phyloP scores from a whole-genome alignment of 2,797 vertebrate genomes.

The Sphenopsis melanotis region DNA sequence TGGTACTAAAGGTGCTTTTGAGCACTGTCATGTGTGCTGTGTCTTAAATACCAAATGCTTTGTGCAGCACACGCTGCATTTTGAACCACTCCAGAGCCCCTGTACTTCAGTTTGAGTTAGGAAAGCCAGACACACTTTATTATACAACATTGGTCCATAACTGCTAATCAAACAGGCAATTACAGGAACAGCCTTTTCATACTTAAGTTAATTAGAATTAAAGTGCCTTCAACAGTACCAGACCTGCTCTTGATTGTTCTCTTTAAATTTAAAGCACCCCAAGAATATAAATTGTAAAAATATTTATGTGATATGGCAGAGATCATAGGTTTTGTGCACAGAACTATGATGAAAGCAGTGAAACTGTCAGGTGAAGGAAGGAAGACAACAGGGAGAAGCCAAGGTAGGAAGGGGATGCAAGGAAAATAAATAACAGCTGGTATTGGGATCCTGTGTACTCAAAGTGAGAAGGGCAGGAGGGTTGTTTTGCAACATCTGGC shows the following conservation, averaged over 20 bases:
- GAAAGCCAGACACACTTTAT: not conserved
- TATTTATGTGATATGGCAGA: not conserved
- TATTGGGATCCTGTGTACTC: not conserved
- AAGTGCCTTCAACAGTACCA: conserved; percentile 11
- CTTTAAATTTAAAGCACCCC: conserved; percentile 34
- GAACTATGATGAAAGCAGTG: not conserved
- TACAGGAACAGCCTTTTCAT: not conserved
- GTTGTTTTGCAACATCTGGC: too few species aligned
- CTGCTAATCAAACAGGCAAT: not conserved
- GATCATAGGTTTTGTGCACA: not conserved
- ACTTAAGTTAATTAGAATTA: conserved; percentile 48
- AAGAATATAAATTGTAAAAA: conserved; percentile 3
- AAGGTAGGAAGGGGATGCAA: not conserved
- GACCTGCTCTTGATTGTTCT: conserved; percentile 47
- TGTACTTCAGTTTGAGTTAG: not conserved
- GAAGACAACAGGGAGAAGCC: not conserved
- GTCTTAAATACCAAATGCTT: conserved; percentile 1
- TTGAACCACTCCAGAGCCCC: not conserved
- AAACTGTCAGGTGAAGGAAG: not conserved
- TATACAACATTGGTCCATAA: not conserved
- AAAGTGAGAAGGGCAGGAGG: not conserved
- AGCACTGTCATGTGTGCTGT: not conserved
- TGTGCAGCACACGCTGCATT: conserved; percentile 11
- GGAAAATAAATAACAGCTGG: not conserved
- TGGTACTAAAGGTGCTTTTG: not conserved